Evolutionary conservation across 2,113 vertebrate species (phyloP).

Genomic region (Halcyon senegalensis): DNA sequence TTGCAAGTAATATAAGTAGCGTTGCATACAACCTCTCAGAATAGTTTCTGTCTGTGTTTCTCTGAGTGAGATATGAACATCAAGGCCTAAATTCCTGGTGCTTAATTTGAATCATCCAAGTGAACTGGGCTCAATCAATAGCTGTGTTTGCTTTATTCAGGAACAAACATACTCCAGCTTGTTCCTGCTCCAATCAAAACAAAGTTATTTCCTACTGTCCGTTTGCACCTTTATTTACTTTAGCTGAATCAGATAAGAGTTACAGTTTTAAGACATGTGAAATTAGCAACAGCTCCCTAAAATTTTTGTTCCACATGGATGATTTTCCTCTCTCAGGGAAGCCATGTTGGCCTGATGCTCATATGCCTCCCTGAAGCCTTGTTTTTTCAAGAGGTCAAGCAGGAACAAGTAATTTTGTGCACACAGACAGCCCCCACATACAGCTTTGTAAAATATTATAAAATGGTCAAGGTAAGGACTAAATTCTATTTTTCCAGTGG

Average conservation of each 20-base stretch:
- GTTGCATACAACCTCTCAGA: neutral
- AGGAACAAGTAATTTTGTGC: neutral
- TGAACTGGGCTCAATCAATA: neutral
- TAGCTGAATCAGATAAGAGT: neutral
- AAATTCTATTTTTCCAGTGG: neutral
- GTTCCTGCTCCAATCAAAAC: neutral
- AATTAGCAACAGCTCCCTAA: neutral
- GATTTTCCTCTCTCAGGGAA: neutral
- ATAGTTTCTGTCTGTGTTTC: neutral
- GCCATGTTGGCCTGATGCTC: neutral
- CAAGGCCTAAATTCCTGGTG: neutral
- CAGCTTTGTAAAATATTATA: neutral
- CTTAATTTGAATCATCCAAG: neutral
- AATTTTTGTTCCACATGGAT: neutral
- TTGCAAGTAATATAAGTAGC: neutral
- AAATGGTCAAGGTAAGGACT: neutral
- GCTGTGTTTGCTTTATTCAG: neutral
- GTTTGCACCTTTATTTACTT: neutral
- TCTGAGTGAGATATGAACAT: neutral
- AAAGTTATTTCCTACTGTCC: neutral
- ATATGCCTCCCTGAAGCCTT: rapidly evolving
- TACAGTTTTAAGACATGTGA: neutral
- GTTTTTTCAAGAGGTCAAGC: neutral
- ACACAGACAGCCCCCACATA: neutral
- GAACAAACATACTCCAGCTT: constrained; percentile 1